Conservation (phyloP, 1,140 invertebrate species). For the Platorchestia sp. region DNA sequence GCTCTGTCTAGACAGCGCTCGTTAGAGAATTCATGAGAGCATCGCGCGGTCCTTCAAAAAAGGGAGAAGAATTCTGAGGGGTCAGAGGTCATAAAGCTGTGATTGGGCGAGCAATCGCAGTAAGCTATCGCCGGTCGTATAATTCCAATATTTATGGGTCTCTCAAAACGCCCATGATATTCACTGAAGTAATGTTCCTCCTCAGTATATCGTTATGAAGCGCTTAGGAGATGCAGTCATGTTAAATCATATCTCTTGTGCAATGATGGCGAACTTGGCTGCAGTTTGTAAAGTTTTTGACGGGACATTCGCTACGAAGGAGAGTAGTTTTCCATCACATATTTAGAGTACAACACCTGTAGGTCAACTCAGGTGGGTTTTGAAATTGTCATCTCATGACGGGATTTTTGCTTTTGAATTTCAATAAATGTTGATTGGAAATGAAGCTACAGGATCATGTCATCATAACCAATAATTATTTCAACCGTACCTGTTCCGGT, state of each 20-base stretch:
- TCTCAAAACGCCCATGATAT: not conserved
- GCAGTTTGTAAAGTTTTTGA: not conserved
- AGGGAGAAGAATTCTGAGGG: not conserved
- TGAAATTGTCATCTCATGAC: no score
- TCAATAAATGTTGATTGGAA: no score
- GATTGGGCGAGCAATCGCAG: conserved; percentile 44
- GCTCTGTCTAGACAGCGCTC: not conserved
- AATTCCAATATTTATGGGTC: conserved; percentile 28
- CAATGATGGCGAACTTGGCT: not conserved
- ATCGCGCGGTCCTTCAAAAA: not conserved
- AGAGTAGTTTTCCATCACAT: not conserved
- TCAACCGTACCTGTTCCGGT: no score
- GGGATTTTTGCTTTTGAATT: no score
- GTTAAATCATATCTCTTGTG: not conserved
- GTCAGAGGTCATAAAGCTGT: conserved; percentile 30
- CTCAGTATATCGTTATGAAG: not conserved
- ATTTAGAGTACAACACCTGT: not conserved
- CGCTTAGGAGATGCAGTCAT: not conserved
- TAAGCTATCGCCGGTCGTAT: conserved; percentile 17
- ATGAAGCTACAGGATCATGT: no score
- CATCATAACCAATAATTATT: no score
- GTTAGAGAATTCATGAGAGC: conserved; percentile 31
- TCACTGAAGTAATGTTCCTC: conserved; percentile 16
- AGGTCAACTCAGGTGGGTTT: not conserved
- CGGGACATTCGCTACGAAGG: not conserved